Percentiles rank a stretch among this genome's conserved stretches.
phyloP scores from a whole-genome alignment of 1,140 invertebrate genomes.

The Mizuhopecten yessoensis region DNA sequence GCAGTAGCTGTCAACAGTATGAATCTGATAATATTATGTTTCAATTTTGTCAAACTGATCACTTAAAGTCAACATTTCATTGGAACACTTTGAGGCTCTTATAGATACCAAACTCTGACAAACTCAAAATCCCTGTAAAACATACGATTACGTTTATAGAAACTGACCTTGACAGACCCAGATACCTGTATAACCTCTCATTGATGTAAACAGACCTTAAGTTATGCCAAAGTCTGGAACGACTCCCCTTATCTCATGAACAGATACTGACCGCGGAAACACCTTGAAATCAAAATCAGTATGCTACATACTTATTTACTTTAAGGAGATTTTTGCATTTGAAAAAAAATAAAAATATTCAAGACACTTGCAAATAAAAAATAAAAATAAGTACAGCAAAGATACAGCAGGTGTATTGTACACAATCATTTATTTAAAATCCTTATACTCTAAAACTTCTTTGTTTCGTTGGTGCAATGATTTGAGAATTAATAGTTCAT shows the following conservation, averaged over 20 bases:
- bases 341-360: too few relatives aligned
- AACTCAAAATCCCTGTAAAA: neutral
- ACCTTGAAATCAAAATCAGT: neutral
- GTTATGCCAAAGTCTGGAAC: too few relatives aligned
- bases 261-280: neutral
- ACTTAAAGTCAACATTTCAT: neutral
- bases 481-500: too few relatives aligned
- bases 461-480: too few relatives aligned
- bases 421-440: too few relatives aligned
- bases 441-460: too few relatives aligned
- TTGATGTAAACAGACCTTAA: too few relatives aligned
- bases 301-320: neutral
- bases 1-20: neutral
- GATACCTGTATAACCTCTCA: too few relatives aligned
- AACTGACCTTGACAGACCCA: neutral
- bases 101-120: neutral
- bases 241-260: too few relatives aligned
- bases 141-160: neutral
- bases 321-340: neutral
- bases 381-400: too few relatives aligned
- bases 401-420: too few relatives aligned
- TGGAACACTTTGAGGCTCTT: conserved; percentile 6
- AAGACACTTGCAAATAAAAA: too few relatives aligned
- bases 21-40: neutral
- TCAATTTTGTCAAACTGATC: neutral